phyloP scores from a whole-genome alignment of 2,113 vertebrate species.

The Ammodytes marinus region DNA sequence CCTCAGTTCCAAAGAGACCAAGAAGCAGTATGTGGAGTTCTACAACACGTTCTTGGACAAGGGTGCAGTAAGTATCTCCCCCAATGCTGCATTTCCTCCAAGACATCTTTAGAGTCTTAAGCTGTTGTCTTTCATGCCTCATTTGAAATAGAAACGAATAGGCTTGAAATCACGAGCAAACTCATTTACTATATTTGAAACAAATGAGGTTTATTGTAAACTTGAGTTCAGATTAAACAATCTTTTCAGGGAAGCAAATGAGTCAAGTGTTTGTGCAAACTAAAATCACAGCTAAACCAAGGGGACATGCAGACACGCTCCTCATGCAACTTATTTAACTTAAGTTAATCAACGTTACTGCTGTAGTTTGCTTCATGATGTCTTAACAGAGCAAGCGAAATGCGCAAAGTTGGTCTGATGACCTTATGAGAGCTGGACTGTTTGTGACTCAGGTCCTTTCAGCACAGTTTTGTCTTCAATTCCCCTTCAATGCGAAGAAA shows the following conservation, averaged over 20 bases:
- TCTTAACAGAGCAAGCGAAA: background rate
- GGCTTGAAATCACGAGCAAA: background rate
- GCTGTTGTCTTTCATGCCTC: background rate
- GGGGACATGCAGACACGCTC: background rate
- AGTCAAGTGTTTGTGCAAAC: background rate
- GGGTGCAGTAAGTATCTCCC: slow-evolving; percentile 87
- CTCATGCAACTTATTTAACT: background rate
- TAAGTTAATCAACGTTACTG: background rate
- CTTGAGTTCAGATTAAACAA: background rate
- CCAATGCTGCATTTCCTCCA: background rate
- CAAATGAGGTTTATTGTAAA: background rate
- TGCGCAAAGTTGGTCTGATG: background rate
- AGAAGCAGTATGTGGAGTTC: slow-evolving; percentile 91
- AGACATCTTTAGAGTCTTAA: background rate
- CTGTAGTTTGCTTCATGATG: background rate
- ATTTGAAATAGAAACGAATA: background rate
- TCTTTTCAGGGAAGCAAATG: background rate
- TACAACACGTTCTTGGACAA: slow-evolving; percentile 92
- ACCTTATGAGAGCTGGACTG: background rate
- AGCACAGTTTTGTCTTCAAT: background rate
- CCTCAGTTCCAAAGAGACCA: slow-evolving; percentile 89
- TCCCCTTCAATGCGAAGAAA: background rate
- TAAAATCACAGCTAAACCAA: background rate
- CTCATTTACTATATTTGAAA: background rate
- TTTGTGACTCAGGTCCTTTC: background rate